Evolutionary conservation across 2,113 vertebrate genomes (phyloP).

Genomic region (Elachura formosa): DNA sequence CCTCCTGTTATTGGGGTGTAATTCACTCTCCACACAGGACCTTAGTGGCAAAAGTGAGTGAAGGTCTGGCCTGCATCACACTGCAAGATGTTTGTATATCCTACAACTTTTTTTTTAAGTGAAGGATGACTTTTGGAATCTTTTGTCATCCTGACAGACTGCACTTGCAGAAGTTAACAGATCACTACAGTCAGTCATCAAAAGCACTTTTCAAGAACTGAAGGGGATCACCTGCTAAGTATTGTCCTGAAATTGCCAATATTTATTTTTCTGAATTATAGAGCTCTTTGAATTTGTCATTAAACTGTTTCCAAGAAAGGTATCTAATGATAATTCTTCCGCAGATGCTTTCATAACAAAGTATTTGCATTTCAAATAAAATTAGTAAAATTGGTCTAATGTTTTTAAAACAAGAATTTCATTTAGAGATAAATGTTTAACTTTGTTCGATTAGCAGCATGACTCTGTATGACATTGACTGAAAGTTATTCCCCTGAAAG

Average conservation of each 20-base stretch:
- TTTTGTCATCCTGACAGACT: neutral
- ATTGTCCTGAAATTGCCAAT: neutral
- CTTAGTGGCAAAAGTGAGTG: no score
- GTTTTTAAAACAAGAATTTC: neutral
- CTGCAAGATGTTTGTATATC: neutral
- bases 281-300: neutral
- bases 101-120: neutral
- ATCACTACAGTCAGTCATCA: neutral
- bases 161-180: neutral
- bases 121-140: neutral
- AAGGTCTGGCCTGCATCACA: no score
- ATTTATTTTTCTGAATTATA: neutral
- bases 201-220: neutral
- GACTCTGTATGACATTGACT: neutral
- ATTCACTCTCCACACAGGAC: no score
- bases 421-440: neutral
- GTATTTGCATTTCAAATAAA: neutral
- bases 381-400: neutral
- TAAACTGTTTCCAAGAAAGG: neutral
- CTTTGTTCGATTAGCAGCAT: fast-evolving
- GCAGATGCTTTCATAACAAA: neutral
- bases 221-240: neutral
- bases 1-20: no score
- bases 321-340: neutral
- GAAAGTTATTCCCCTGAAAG: neutral